A percentile compares a stretch with the other conserved stretches of the same genome.
phyloP scores from a whole-genome alignment of 1,140 invertebrate species.

The Calephelis nemesis region DNA sequence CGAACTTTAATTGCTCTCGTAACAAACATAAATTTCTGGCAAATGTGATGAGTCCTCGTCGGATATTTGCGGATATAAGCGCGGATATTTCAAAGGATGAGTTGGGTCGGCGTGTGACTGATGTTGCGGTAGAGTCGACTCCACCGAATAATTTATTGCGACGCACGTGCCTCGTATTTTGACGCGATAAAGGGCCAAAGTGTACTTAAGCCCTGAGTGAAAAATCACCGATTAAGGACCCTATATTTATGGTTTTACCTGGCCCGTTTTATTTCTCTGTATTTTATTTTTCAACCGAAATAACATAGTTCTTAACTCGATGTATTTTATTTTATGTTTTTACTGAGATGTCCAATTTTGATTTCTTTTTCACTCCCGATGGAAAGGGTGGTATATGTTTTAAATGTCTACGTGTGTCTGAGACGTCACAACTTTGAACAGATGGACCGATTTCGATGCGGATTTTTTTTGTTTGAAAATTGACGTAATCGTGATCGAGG shows the following conservation, averaged over 20 bases:
- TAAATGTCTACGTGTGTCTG: too few relatives aligned
- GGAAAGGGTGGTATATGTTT: too few relatives aligned
- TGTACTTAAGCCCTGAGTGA: slow-evolving; percentile 18
- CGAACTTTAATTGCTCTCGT: slow-evolving; percentile 4
- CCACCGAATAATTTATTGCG: slow-evolving; percentile 28
- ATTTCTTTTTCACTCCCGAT: too few relatives aligned
- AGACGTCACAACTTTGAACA: too few relatives aligned
- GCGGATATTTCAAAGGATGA: slow-evolving; percentile 26
- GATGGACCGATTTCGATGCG: too few relatives aligned
- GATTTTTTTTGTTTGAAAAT: too few relatives aligned
- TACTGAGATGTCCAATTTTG: too few relatives aligned
- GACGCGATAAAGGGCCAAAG: slow-evolving; percentile 6
- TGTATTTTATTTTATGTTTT: too few relatives aligned
- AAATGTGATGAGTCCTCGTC: slow-evolving; percentile 5
- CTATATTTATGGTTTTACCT: background rate
- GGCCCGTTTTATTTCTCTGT: too few relatives aligned
- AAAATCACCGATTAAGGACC: slow-evolving; percentile 20
- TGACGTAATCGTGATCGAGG: too few relatives aligned
- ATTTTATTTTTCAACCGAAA: too few relatives aligned
- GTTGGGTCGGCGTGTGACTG: slow-evolving; percentile 31
- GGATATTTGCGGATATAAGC: slow-evolving; percentile 16
- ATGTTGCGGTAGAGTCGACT: slow-evolving; percentile 22
- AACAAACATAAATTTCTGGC: slow-evolving; percentile 14
- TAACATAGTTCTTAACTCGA: too few relatives aligned
- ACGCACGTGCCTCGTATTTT: slow-evolving; percentile 20